A percentile compares a stretch with the other conserved stretches of the same genome.
These are phyloP conservation scores for Trisateles emortualis DNA, from an alignment of 2,888 invertebrate species.

Conservation along the genomic window DNA sequence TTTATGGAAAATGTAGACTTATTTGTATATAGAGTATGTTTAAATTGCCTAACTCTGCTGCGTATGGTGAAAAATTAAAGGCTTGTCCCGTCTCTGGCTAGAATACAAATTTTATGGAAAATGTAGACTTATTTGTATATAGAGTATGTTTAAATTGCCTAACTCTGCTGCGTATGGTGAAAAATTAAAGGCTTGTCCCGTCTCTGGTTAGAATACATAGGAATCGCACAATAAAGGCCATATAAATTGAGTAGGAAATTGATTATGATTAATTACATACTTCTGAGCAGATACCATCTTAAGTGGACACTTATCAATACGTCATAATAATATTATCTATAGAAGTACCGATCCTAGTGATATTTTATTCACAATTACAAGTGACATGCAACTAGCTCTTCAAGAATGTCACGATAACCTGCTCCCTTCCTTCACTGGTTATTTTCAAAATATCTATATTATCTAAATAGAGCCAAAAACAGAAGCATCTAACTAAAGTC, in stretches of 20 bases:
- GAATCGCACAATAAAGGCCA: too few species aligned
- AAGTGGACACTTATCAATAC: too few species aligned
- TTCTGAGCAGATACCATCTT: too few species aligned
- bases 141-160: background rate
- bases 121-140: background rate
- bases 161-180: background rate
- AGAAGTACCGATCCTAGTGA: background rate
- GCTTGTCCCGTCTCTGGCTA: too few species aligned
- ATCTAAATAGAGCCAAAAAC: slow-evolving; percentile 20
- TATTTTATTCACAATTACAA: background rate
- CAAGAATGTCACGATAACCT: background rate
- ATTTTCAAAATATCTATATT: slow-evolving; percentile 2
- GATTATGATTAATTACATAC: too few species aligned
- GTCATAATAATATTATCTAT: background rate
- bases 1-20: too few species aligned
- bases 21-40: background rate
- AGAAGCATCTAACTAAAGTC: slow-evolving; percentile 37
- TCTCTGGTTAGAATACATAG: too few species aligned
- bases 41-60: background rate
- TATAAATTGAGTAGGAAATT: too few species aligned
- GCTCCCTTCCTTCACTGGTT: slow-evolving; percentile 1
- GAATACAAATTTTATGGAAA: too few species aligned
- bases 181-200: background rate
- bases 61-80: background rate
- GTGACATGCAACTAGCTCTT: background rate